These are phyloP conservation scores for Orchesella cincta DNA, from an alignment of 1,140 invertebrate species.

Conservation along the genomic window DNA sequence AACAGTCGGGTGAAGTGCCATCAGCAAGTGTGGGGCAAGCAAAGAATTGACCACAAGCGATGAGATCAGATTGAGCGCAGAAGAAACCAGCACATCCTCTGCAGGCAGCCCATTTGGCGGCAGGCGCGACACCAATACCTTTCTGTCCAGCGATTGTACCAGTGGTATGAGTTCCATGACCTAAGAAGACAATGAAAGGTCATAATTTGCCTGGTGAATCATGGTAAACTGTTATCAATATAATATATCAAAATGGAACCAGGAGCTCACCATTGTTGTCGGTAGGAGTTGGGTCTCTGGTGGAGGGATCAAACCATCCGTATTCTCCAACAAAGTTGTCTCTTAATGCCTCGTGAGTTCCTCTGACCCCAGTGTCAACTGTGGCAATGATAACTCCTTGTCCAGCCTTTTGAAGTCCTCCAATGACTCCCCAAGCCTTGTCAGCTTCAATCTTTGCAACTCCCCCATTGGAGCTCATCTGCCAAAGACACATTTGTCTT, in stretches of 20 bases:
- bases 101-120: constrained; percentile 29
- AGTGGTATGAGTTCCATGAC: neutral
- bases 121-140: constrained; percentile 19
- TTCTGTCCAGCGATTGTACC: constrained; percentile 10
- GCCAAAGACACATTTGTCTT: neutral
- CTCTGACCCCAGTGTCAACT: constrained; percentile 36
- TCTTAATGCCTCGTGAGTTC: constrained; percentile 24
- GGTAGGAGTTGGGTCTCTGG: neutral
- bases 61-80: constrained; percentile 26
- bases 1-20: neutral
- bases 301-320: constrained; percentile 7
- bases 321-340: constrained; percentile 26
- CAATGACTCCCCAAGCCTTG: constrained; percentile 2
- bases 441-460: constrained; percentile 18
- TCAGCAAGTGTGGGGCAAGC: constrained; percentile 32
- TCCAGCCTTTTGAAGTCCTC: neutral
- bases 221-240: neutral
- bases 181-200: neutral
- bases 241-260: too few relatives aligned
- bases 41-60: constrained; percentile 37
- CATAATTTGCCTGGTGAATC: neutral
- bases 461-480: neutral
- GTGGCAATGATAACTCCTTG: constrained; percentile 7
- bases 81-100: neutral
- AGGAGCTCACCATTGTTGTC: constrained; percentile 12